Conservation (phyloP, 2,888 invertebrate genomes). For the Ormyrus thymus region DNA sequence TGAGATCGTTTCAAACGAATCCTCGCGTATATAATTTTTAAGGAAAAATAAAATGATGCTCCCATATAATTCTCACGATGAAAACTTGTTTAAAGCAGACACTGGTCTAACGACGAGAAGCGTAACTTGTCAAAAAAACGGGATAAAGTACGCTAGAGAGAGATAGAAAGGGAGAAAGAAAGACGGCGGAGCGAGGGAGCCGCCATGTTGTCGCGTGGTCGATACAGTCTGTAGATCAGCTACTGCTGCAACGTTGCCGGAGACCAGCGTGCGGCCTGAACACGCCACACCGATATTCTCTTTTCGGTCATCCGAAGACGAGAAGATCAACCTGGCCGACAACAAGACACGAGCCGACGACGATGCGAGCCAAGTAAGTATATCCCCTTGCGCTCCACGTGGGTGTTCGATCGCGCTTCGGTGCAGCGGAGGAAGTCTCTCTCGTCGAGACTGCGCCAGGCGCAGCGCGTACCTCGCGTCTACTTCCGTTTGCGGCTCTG, state of each 20-base stretch:
- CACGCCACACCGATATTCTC: not conserved
- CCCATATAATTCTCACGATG: too few relatives aligned
- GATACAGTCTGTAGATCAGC: slow-evolving; percentile 14
- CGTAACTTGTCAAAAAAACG: too few relatives aligned
- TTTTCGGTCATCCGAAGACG: not conserved
- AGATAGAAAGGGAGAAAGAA: too few relatives aligned
- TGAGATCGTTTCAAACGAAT: too few relatives aligned
- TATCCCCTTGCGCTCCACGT: slow-evolving; percentile 27
- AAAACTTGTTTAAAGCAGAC: too few relatives aligned
- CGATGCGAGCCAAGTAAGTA: slow-evolving; percentile 36
- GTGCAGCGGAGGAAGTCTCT: slow-evolving; percentile 38
- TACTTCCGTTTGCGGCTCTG: slow-evolving; percentile 50
- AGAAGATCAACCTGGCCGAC: not conserved
- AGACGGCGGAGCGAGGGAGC: slow-evolving; percentile 62
- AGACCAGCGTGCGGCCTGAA: slow-evolving; percentile 1
- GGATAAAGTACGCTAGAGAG: too few relatives aligned
- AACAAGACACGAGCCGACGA: not conserved
- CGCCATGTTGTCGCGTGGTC: slow-evolving; percentile 67
- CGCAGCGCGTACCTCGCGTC: slow-evolving; percentile 18
- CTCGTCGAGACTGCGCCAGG: slow-evolving; percentile 18
- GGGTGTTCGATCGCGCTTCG: not conserved
- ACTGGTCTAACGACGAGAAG: too few relatives aligned
- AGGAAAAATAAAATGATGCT: too few relatives aligned
- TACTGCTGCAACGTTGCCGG: not conserved
- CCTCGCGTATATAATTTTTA: too few relatives aligned